Percentiles rank a stretch among this genome's conserved stretches.
Evolutionary conservation across 2,113 vertebrate species (phyloP).

Genomic region (Nothocercus nigrocapillus): DNA sequence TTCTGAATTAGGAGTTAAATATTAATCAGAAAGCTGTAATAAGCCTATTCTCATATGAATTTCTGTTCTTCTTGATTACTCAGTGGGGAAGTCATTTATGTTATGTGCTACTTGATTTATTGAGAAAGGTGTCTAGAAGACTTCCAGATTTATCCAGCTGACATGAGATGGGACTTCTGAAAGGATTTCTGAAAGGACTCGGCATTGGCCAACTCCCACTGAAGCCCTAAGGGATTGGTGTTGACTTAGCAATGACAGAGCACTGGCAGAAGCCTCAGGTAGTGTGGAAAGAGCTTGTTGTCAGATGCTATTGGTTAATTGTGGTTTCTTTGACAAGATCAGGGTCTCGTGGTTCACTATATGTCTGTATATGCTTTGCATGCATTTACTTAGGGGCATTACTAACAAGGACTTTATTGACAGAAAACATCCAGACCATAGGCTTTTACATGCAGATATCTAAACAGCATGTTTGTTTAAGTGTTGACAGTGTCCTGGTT

Average conservation of each 20-base stretch:
- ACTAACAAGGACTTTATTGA: slow-evolving; percentile 26
- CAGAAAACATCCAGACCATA: not conserved
- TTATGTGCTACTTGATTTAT: not conserved
- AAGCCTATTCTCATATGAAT: not conserved
- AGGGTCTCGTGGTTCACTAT: too few relatives aligned
- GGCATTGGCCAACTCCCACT: not conserved
- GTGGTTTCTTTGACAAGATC: slow-evolving; percentile 15
- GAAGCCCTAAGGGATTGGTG: not conserved
- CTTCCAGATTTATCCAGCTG: not conserved
- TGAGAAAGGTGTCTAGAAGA: not conserved
- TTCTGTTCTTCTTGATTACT: not conserved
- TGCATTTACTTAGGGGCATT: slow-evolving; percentile 10
- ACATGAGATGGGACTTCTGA: not conserved
- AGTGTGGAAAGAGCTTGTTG: not conserved
- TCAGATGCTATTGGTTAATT: slow-evolving; percentile 22
- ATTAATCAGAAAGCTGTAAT: not conserved
- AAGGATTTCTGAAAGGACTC: not conserved
- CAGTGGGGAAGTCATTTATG: not conserved
- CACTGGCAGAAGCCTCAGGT: not conserved
- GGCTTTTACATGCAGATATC: not conserved
- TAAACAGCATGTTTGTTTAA: not conserved
- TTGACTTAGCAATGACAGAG: not conserved
- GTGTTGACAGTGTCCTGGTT: not conserved
- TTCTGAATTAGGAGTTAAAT: not conserved
- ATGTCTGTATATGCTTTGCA: too few relatives aligned